phyloP scores from a whole-genome alignment of 2,113 vertebrate species.

The Epinephelus fuscoguttatus region DNA sequence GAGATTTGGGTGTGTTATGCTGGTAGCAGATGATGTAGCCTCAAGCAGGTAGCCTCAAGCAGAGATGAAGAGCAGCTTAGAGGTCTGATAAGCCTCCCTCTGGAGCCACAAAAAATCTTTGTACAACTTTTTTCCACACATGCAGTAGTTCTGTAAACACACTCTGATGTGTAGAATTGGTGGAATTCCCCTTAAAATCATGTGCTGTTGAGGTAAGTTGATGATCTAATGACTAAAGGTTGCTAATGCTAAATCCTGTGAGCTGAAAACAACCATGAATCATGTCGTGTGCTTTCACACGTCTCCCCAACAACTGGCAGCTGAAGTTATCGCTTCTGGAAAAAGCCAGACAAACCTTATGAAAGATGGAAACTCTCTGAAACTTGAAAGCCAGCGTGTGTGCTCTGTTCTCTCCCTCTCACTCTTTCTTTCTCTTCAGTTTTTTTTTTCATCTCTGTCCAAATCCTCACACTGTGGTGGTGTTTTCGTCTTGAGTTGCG shows the following conservation, averaged over 20 bases:
- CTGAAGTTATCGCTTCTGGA: slow-evolving; percentile 33
- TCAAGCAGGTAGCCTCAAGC: neutral
- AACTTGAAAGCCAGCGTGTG: slow-evolving; percentile 33
- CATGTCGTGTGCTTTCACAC: neutral
- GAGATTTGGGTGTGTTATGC: neutral
- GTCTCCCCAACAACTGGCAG: slow-evolving; percentile 11
- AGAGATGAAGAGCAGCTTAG: neutral
- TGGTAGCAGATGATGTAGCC: neutral
- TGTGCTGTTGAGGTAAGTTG: slow-evolving; percentile 2
- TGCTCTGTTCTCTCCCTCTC: slow-evolving; percentile 11
- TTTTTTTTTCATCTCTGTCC: slow-evolving; percentile 23
- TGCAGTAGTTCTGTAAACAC: neutral
- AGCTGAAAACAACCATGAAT: slow-evolving; percentile 17
- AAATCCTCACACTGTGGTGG: slow-evolving; percentile 30
- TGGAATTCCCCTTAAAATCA: neutral
- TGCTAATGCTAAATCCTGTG: neutral
- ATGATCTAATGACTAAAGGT: slow-evolving; percentile 9
- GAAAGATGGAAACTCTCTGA: slow-evolving; percentile 41
- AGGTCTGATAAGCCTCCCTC: neutral
- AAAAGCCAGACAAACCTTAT: slow-evolving; percentile 24
- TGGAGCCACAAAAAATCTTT: neutral
- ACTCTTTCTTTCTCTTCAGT: neutral
- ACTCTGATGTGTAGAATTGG: neutral
- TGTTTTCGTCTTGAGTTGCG: slow-evolving; percentile 31
- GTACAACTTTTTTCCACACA: neutral